phyloP scores from a whole-genome alignment of 2,797 vertebrate species.

The Melanotaenia maccullochi region DNA sequence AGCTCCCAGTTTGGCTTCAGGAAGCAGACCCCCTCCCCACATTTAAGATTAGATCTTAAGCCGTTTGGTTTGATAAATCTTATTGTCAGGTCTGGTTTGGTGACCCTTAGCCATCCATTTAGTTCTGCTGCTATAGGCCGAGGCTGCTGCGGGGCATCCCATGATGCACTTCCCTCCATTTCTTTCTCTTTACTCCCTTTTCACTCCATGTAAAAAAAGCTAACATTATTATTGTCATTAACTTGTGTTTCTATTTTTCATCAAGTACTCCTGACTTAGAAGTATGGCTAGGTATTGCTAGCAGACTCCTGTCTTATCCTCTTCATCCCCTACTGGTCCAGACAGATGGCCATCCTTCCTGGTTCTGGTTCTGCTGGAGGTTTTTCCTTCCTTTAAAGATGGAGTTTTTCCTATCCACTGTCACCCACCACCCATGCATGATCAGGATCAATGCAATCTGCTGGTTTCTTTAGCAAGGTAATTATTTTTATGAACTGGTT shows the following conservation, averaged over 20 bases:
- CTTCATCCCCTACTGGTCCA: not conserved
- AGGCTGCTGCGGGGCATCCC: not conserved
- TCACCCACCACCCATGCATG: no score
- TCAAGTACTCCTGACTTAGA: no score
- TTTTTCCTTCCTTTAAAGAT: no score
- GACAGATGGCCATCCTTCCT: not conserved
- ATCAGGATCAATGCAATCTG: not conserved
- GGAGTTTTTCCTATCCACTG: no score
- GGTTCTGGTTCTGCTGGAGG: not conserved
- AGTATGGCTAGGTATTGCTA: no score
- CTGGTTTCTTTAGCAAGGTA: not conserved
- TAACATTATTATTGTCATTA: not conserved
- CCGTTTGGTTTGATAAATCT: no score
- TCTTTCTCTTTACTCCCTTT: not conserved
- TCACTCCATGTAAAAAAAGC: not conserved
- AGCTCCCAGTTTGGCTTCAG: no score
- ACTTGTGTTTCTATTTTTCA: not conserved
- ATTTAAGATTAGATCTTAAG: no score
- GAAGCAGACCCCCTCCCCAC: no score
- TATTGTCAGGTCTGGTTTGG: no score
- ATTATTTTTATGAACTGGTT: not conserved
- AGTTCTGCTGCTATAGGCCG: not conserved
- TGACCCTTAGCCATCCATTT: not conserved
- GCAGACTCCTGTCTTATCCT: not conserved
- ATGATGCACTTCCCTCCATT: not conserved